These are phyloP conservation scores for Crotalus horridus DNA, from an alignment of 2,113 vertebrate genomes.

Conservation along the genomic window DNA sequence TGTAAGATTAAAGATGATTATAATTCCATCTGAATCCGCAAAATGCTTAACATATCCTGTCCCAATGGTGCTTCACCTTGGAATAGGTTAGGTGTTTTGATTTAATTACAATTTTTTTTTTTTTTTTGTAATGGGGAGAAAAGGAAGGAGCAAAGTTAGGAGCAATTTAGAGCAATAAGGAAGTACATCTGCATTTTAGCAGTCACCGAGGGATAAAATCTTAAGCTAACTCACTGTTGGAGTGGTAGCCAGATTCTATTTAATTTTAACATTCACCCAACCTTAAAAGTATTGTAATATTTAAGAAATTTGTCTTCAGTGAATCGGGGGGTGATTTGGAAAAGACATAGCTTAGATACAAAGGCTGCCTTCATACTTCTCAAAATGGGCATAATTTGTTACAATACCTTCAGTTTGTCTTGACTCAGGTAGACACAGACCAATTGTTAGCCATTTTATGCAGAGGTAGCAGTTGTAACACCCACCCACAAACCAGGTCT, in stretches of 20 bases:
- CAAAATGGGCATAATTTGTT: background rate
- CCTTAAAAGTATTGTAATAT: background rate
- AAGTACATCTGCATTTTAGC: background rate
- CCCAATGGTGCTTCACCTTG: background rate
- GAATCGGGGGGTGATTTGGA: background rate
- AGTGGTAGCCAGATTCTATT: background rate
- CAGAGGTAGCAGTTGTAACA: background rate
- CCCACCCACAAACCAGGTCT: background rate
- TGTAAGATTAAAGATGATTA: background rate
- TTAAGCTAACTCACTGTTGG: background rate
- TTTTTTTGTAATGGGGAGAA: background rate
- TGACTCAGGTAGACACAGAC: background rate
- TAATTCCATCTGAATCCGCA: background rate
- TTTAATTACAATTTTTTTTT: background rate
- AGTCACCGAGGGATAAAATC: background rate
- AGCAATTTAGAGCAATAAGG: background rate
- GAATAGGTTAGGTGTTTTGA: background rate
- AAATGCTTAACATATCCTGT: background rate
- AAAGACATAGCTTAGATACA: background rate
- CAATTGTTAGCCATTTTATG: background rate
- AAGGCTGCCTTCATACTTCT: background rate
- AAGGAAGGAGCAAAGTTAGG: background rate
- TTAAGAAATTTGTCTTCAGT: background rate
- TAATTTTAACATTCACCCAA: background rate
- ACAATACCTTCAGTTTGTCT: background rate